Percentiles rank a stretch among this genome's conserved stretches.
Conservation (phyloP, 2,888 invertebrate genomes). For the Epistrophe eligans region DNA sequence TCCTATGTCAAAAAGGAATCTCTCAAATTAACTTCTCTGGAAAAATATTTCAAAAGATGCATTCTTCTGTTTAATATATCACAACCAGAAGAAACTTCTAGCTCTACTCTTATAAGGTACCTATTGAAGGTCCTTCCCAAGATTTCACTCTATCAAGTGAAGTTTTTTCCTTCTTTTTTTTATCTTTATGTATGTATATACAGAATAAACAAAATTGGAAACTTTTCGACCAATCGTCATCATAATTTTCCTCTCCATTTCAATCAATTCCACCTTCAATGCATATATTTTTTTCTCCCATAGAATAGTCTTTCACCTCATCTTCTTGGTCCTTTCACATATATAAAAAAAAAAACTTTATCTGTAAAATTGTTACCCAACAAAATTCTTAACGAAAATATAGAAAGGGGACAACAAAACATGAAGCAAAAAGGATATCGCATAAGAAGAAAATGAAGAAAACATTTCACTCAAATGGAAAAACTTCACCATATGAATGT, state of each 20-base stretch:
- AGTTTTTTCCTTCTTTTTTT: not conserved
- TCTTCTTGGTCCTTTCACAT: conserved; percentile 32
- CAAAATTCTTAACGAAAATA: conserved; percentile 31
- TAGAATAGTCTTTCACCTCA: not conserved
- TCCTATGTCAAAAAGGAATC: not conserved
- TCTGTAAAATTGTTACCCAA: conserved; percentile 47
- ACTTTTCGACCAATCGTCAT: conserved; percentile 70
- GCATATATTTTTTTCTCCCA: conserved; percentile 8
- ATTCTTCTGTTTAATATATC: conserved; percentile 61
- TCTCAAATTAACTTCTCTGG: conserved; percentile 36
- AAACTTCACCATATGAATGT: conserved; percentile 74
- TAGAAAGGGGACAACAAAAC: conserved; percentile 29
- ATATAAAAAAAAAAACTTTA: conserved; percentile 60
- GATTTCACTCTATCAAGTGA: too few relatives aligned
- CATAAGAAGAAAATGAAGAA: conserved; percentile 6
- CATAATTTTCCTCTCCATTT: conserved; percentile 75
- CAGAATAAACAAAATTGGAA: conserved; percentile 61
- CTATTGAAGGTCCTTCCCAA: not conserved
- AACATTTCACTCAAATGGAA: conserved; percentile 75
- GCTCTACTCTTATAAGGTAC: too few relatives aligned
- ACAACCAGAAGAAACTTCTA: conserved; percentile 16
- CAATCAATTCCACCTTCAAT: conserved; percentile 69
- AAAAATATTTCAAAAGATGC: conserved; percentile 44
- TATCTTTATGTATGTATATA: not conserved
- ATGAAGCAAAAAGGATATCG: conserved; percentile 21